Conservation (phyloP, 2,113 vertebrate genomes). For the Mellivora capensis region DNA sequence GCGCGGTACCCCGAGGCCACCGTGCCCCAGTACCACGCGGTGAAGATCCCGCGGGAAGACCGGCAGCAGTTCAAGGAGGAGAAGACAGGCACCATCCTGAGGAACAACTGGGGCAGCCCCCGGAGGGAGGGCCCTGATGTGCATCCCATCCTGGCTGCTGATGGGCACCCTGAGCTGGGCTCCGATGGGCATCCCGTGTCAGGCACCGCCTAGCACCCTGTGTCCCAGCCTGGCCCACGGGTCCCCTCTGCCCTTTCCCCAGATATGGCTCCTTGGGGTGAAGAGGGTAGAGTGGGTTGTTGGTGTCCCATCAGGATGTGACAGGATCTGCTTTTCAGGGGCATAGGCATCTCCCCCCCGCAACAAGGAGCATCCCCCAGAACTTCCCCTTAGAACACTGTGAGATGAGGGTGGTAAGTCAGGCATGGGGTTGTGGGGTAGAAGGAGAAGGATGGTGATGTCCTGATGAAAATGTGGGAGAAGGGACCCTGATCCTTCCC, state of each 20-base stretch:
- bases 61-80: constrained; percentile 89
- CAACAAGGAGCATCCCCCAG: not conserved
- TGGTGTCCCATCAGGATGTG: not conserved
- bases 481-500: not conserved
- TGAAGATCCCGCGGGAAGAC: constrained; percentile 92
- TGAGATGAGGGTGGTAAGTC: not conserved
- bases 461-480: not conserved
- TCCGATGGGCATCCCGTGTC: not conserved
- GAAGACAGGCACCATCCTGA: constrained; percentile 86
- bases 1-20: constrained; percentile 84
- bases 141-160: constrained; percentile 54
- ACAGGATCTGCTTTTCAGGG: constrained; percentile 28
- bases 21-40: constrained; percentile 92
- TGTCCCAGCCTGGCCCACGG: not conserved
- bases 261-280: not conserved
- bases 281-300: not conserved
- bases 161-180: constrained; percentile 52
- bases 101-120: constrained; percentile 90
- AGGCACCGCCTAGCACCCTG: constrained; percentile 23
- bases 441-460: not conserved
- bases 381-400: not conserved
- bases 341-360: not conserved
- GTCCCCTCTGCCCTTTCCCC: not conserved
- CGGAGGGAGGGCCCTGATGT: constrained; percentile 74
- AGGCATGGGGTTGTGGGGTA: not conserved